A percentile compares a stretch with the other conserved stretches of the same genome.
These are phyloP conservation scores for Montipora sp. DNA, from an alignment of 64 coral and sea anemone genomes.

Conservation along the genomic window DNA sequence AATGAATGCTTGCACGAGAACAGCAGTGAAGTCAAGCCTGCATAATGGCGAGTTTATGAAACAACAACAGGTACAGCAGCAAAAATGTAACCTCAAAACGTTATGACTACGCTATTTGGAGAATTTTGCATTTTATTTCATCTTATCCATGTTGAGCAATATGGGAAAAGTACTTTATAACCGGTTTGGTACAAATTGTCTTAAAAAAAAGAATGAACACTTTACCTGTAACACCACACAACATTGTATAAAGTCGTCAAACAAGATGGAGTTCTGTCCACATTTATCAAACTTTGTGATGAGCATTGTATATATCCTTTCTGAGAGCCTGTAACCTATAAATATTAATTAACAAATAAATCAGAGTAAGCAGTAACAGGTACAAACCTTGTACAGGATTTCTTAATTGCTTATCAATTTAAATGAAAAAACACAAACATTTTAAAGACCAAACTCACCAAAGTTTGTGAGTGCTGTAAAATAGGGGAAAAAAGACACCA, in stretches of 20 bases:
- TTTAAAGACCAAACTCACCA: conserved; percentile 64
- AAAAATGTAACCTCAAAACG: too few species aligned
- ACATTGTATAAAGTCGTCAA: conserved; percentile 99
- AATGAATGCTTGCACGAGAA: too few species aligned
- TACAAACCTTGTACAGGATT: not conserved
- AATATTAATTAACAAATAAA: not conserved
- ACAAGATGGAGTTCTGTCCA: conserved; percentile 73
- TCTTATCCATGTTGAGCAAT: too few species aligned
- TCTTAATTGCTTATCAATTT: not conserved
- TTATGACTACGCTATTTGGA: too few species aligned
- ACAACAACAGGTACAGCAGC: too few species aligned
- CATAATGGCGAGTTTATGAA: too few species aligned
- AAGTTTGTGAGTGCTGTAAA: conserved; percentile 80
- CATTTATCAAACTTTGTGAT: conserved; percentile 94
- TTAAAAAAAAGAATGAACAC: too few species aligned
- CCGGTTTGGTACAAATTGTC: too few species aligned
- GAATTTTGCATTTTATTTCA: too few species aligned
- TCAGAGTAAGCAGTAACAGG: too few species aligned
- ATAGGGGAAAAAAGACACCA: not conserved
- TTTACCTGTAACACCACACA: conserved; percentile 92
- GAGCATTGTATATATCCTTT: conserved; percentile 81
- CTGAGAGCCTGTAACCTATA: conserved; percentile 82
- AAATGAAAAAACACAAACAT: not conserved
- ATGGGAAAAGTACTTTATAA: not conserved
- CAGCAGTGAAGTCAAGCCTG: too few species aligned